phyloP scores from a whole-genome alignment of 2,797 vertebrate genomes.

The Cercopithecus mitis region DNA sequence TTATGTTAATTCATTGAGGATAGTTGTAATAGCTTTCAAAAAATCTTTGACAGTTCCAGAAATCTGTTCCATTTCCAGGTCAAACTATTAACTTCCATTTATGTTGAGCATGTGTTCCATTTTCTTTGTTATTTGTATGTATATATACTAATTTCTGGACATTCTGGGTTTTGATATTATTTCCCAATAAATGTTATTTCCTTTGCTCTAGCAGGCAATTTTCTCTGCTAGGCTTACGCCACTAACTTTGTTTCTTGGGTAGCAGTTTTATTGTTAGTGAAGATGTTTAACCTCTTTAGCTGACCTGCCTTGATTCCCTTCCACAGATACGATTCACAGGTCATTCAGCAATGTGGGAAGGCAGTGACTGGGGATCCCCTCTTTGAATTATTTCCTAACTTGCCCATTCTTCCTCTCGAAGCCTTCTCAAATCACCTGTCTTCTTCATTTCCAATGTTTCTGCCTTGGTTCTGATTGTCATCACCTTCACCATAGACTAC shows the following conservation, averaged over 20 bases:
- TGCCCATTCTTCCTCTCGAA: no score
- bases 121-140: neutral
- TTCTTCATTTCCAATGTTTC: rapidly evolving
- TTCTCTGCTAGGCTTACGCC: neutral
- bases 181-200: neutral
- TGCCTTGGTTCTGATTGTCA: rapidly evolving
- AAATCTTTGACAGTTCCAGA: neutral
- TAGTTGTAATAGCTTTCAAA: neutral
- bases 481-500: rapidly evolving
- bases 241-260: neutral
- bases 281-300: neutral
- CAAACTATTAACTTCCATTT: neutral
- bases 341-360: no score
- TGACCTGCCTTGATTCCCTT: neutral
- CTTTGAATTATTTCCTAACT: no score
- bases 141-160: neutral
- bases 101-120: neutral
- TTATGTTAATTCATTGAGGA: neutral
- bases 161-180: neutral
- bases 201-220: neutral
- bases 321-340: rapidly evolving
- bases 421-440: neutral
- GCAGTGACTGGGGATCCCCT: no score
- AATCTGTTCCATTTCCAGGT: neutral
- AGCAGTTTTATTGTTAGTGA: neutral